Base-by-base conservation (phyloP, 2,113 vertebrate species). In the Gymnarchus niloticus region DNA sequence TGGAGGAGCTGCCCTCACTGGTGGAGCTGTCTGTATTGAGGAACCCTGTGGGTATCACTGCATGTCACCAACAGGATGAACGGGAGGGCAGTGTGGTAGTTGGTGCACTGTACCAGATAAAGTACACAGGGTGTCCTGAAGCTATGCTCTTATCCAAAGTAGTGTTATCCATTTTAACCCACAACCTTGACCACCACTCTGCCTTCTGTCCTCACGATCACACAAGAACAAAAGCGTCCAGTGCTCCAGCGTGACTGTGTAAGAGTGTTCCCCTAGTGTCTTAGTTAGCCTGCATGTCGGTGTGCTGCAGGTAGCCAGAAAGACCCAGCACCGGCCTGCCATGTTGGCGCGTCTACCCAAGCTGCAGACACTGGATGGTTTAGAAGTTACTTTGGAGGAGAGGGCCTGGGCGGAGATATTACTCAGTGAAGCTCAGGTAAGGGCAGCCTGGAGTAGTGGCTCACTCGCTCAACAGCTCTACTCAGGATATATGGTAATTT, bases 291-390 rank as follows among this genome's bases (percentile, higher is more conserved):
- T 46, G 33, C 56, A 65, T 77, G 61, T 88, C 46, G 83, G 73
- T 82, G 85, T 82, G 44, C 87, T 85, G 48, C 86, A 96, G 95
- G 91, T 96, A 91, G 93, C 94, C 56, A 92, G 92, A 51, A 95
- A 94, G 87, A 93, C 92, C 61, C 88, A 91, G 41, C 93, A 95
- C 89, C 95, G 95, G 73, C 91, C 91, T 6, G n/a, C 93, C 8
- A 91, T 95, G 54, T 90, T 96, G 87, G 92, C 96, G 80, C 91
- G 86, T 82, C 91, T 96, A 61, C 91, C 94, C 52, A 92, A 89
- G 56, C 91, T 98, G 86, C 95, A 95, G 90, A 92, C 96, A 76
- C 92, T 98, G 87, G 96, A 97, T 88, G 95, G 95, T 81, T 86
- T 94, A 65, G 88, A 88, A 6, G 89, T 95, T 83, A 95, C 94